Conservation (phyloP, 2,797 vertebrate genomes). For the Peromyscus nudipes region DNA sequence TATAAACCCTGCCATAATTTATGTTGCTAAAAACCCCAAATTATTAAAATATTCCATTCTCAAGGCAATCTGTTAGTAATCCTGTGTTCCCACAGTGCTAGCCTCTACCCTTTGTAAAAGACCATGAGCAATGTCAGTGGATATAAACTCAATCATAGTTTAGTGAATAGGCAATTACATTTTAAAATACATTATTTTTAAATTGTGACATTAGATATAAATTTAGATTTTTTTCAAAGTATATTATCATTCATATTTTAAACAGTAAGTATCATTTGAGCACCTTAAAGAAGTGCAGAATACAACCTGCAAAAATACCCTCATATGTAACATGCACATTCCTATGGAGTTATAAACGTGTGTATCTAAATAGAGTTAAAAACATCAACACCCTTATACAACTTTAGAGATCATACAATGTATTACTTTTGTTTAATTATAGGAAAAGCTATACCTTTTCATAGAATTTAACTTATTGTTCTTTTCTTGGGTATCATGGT, state of each 20-base stretch:
- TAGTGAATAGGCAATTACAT: constrained; percentile 19
- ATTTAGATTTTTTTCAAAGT: constrained; percentile 39
- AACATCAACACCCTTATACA: not conserved
- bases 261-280: not conserved
- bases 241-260: not conserved
- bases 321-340: not conserved
- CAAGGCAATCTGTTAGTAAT: not conserved
- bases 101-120: not conserved
- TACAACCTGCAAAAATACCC: not conserved
- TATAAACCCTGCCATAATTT: not conserved
- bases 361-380: constrained; percentile 9
- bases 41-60: constrained; percentile 35
- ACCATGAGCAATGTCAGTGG: too few species aligned
- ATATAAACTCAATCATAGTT: constrained; percentile 49
- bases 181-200: constrained; percentile 59
- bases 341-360: not conserved
- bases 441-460: not conserved
- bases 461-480: not conserved
- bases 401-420: not conserved
- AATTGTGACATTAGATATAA: constrained; percentile 2
- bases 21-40: not conserved
- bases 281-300: not conserved
- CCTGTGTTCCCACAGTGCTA: not conserved
- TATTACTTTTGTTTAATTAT: constrained; percentile 7
- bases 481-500: not conserved